These are phyloP conservation scores for Acanthurus tractus DNA, from an alignment of 2,797 vertebrate species.

Conservation along the genomic window DNA sequence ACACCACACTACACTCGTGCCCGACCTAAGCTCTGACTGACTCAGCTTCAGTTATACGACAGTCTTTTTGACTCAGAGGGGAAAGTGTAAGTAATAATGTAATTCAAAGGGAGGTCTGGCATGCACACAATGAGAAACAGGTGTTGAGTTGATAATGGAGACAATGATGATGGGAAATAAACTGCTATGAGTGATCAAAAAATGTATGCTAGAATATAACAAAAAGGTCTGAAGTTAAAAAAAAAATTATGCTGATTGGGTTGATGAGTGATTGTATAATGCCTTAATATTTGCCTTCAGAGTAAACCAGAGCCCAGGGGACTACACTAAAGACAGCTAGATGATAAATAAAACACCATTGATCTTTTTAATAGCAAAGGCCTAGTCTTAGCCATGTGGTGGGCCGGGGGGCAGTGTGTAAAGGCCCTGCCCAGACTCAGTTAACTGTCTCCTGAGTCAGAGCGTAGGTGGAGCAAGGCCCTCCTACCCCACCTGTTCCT, in stretches of 20 bases:
- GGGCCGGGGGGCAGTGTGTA: constrained; percentile 29
- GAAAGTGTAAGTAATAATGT: constrained; percentile 49
- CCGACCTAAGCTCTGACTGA: constrained; percentile 60
- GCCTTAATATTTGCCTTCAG: constrained; percentile 22
- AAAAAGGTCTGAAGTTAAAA: not conserved
- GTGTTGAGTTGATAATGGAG: constrained; percentile 32
- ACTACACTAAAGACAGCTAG: constrained; percentile 33
- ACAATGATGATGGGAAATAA: constrained; percentile 6
- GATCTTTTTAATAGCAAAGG: constrained; percentile 47
- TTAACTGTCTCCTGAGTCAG: constrained; percentile 41
- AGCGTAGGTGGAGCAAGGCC: constrained; percentile 29
- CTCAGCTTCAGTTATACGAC: constrained; percentile 45
- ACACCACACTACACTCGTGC: constrained; percentile 11
- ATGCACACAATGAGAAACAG: constrained; percentile 46
- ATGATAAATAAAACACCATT: constrained; percentile 64
- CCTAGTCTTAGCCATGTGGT: constrained; percentile 18
- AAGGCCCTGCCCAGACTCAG: constrained; percentile 28
- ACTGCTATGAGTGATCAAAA: not conserved
- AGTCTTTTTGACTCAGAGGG: constrained; percentile 60
- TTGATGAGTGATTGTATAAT: constrained; percentile 9
- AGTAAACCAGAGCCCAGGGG: constrained; percentile 25
- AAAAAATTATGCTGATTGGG: constrained; percentile 10
- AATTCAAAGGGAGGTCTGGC: constrained; percentile 48
- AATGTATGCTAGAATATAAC: not conserved
- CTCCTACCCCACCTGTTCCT: constrained; percentile 71